Base-by-base conservation (phyloP, 2,113 vertebrate species). In the Pycnonotus jocosus region DNA sequence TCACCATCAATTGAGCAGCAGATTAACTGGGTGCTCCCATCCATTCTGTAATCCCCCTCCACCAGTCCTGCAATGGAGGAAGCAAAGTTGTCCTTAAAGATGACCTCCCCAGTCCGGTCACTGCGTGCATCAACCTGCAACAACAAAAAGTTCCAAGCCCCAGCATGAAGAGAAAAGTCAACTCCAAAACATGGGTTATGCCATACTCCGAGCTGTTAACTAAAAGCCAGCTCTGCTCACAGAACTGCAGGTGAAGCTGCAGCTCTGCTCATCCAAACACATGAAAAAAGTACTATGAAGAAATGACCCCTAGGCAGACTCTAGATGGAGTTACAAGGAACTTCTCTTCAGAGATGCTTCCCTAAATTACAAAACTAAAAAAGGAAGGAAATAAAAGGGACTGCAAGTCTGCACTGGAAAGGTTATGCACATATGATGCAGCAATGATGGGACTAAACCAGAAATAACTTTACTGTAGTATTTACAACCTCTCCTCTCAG, bases 31-130 rank as follows among this genome's bases (percentile, higher is more conserved):
- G 97, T 95, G 61, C 98, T 98, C 83, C 99, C 99, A 83, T 99
- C 99, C 99, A 99, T 98, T 82, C 99, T 98, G 96, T 99, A 99
- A 97, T 99, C 99, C 40, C 99, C 99, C 79, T 99, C 98, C 54
- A 99, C 98, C 88, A 99, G 98, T 45, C 98, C 99, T 20, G 99
- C 99, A 85, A 99, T 92, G 2, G 99, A 99, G 16, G 99, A 98
- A 61, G 98, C 98, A 94, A 99, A 99, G 96, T 99, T 99, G 97
- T 99, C 99, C 95, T 99, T 99, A 96, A 99, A 99, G 97, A 99
- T 99, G 69, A 99, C 99, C 86, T 99, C 99, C 4, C 99, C 99
- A 5, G 99, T 99, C 48, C 99, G 98, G 93, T 99, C 99, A 74
- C 98, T 99, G 38, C 99, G 99, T 11, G 99, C 99, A 58, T 99